Percentiles rank a stretch among this genome's conserved stretches.
These are phyloP conservation scores for Vanacampus margaritifer DNA, from an alignment of 2,113 vertebrate genomes.

Conservation along the genomic window DNA sequence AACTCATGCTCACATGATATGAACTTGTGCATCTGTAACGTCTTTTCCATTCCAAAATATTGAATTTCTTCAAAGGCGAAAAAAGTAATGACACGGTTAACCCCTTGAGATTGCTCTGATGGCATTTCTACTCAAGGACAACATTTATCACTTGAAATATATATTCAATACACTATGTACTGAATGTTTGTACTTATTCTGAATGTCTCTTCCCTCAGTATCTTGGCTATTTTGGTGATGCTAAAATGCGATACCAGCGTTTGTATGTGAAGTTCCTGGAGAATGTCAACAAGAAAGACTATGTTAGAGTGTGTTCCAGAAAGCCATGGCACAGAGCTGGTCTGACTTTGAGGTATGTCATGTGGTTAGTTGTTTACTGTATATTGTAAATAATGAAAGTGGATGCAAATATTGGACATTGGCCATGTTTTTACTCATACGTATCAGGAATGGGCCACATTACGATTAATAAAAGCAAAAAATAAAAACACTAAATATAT, in stretches of 20 bases:
- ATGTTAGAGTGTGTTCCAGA: constrained; percentile 81
- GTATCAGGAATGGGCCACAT: too few relatives aligned
- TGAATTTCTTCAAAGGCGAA: background rate
- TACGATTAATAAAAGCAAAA: too few relatives aligned
- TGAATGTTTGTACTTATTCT: background rate
- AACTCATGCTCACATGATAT: too few relatives aligned
- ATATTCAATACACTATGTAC: background rate
- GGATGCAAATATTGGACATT: background rate
- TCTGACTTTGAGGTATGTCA: constrained; percentile 73
- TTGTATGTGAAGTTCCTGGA: constrained; percentile 87
- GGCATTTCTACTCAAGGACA: background rate
- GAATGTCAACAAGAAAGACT: constrained; percentile 88
- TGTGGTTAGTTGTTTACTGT: background rate
- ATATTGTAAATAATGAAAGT: background rate
- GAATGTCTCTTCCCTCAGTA: constrained; percentile 64
- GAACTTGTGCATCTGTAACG: too few relatives aligned
- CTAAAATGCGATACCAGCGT: constrained; percentile 85
- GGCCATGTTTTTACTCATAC: too few relatives aligned
- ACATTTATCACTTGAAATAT: background rate
- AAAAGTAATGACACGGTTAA: too few relatives aligned
- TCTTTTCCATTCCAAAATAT: background rate
- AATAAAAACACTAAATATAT: too few relatives aligned
- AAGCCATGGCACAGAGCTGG: constrained; percentile 83
- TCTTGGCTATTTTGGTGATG: constrained; percentile 86
- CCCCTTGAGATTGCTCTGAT: background rate